These are phyloP conservation scores for Trypoxylon attenuatum DNA, from an alignment of 2,888 invertebrate genomes.

Conservation along the genomic window DNA sequence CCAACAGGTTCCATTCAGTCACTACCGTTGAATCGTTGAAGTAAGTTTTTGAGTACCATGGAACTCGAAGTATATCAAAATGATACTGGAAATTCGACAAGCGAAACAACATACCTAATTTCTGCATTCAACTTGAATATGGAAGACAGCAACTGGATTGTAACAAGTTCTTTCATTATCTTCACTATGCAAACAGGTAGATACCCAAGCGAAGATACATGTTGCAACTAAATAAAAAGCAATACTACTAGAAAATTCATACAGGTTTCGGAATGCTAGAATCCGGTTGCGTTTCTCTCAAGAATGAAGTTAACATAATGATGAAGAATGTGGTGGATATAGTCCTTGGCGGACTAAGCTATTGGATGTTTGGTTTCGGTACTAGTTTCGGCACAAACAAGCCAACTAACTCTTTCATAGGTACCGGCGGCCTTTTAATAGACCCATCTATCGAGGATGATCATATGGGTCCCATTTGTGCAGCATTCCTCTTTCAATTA, in stretches of 20 bases:
- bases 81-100: slow-evolving; percentile 53
- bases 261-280: slow-evolving; percentile 95
- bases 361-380: slow-evolving; percentile 96
- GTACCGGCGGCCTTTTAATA: slow-evolving; percentile 86
- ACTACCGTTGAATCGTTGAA: neutral
- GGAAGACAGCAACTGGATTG: slow-evolving; percentile 92
- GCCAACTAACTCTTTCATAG: slow-evolving; percentile 86
- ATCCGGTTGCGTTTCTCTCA: slow-evolving; percentile 93
- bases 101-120: slow-evolving; percentile 44
- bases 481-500: slow-evolving; percentile 92
- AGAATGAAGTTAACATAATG: slow-evolving; percentile 98
- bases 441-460: slow-evolving; percentile 85
- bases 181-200: slow-evolving; percentile 95
- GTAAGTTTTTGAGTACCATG: slow-evolving; percentile 30
- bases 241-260: neutral
- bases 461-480: slow-evolving; percentile 89
- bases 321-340: slow-evolving; percentile 97
- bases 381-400: slow-evolving; percentile 88
- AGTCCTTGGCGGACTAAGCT: slow-evolving; percentile 92
- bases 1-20: slow-evolving; percentile 14
- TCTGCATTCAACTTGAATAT: slow-evolving; percentile 80
- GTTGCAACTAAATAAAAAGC: neutral
- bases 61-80: slow-evolving; percentile 36
- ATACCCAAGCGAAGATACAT: no score
- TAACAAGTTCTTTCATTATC: slow-evolving; percentile 92